phyloP scores from a whole-genome alignment of 2,113 vertebrate genomes.

The Microtus montanus region DNA sequence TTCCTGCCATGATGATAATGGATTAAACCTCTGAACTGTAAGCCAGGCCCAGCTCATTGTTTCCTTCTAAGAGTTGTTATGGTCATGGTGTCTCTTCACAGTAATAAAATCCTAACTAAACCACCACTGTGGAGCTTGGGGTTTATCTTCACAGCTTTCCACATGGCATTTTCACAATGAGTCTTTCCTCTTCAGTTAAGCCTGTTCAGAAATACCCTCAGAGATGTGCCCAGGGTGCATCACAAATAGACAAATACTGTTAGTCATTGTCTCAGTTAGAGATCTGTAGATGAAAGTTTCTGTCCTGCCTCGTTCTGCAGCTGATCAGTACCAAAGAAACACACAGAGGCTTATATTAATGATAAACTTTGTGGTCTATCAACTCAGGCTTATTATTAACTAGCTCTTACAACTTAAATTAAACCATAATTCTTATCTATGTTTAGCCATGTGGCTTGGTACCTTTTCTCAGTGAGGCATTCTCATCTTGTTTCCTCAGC shows the following conservation, averaged over 20 bases:
- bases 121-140: neutral
- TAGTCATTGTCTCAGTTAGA: neutral
- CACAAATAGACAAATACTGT: neutral
- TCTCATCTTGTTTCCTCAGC: no score
- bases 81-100: neutral
- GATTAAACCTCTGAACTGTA: neutral
- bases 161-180: neutral
- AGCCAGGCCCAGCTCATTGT: neutral
- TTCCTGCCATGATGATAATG: neutral
- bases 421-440: no score
- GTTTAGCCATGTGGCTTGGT: no score
- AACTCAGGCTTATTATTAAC: no score
- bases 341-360: no score
- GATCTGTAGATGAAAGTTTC: no score
- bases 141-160: neutral
- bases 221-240: neutral
- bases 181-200: neutral
- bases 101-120: neutral
- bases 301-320: no score
- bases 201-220: neutral
- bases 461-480: no score
- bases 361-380: no score
- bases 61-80: neutral
- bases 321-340: no score
- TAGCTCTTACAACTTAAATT: no score